Evolutionary conservation across 2,797 vertebrate species (phyloP), one percentile per base, ranked within the genome.

Genomic region (Sylvilagus floridanus): DNA sequence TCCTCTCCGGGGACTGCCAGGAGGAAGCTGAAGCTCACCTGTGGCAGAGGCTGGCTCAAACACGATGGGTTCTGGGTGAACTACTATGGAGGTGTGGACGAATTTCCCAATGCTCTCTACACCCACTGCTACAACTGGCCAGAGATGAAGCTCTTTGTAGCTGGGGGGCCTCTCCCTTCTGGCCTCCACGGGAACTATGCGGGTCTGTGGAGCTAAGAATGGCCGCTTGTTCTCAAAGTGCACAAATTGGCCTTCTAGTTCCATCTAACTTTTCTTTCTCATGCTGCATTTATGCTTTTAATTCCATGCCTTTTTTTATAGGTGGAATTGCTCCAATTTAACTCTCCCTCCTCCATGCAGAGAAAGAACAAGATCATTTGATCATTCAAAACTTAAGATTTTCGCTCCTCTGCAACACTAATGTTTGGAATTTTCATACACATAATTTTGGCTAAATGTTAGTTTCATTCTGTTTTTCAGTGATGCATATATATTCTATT

Each of bases 11-110:
- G 98, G 87, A 97, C 98, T 35, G 97, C 98, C 96, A 99, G 99
- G 72, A 98, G 99, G 97, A 98, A 99, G 97, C 98, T 99, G 60
- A 99, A 99, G 97, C 97, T 99, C 95, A 98, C 98, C 21, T 99
- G 99, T 3, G 99, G 99, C 81, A 99, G 98, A 98, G 99, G 99
- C 97, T 99, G 99, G 99, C 99, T 99, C 99, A 99, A 99, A 98
- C 99, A 99, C 19, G 99, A 99, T 26, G 99, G 99, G 95, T 99
- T 99, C 13, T 99, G 99, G 99, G 98, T 99, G 98, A 99, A 99
- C 98, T 99, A 99, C 97, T 99, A 99, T 97, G 99, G 99, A 3
- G 99, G 99, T 88, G 98, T 99, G 96, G 98, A 98, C 97, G 99
- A 98, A 95, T 99, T 99, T 98, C 99, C 99, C 89, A 99, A 99